These are phyloP conservation scores for Agrochola macilenta DNA, from an alignment of 2,888 invertebrate species.

Conservation along the genomic window DNA sequence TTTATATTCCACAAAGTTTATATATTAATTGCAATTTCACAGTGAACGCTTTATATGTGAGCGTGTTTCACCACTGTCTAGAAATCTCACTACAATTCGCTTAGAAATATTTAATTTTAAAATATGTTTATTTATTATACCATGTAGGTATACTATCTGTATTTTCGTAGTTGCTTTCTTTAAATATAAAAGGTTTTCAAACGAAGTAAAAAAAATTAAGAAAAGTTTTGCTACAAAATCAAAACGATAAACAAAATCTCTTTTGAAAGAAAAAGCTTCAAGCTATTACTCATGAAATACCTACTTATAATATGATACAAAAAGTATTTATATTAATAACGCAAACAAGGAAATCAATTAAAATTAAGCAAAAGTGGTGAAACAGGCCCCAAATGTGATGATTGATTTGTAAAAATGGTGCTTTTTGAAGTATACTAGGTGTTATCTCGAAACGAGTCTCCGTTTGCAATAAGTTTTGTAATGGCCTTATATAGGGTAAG, in stretches of 20 bases:
- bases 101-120: neutral
- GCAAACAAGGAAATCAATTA: neutral
- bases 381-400: slow-evolving; percentile 50
- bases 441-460: slow-evolving; percentile 46
- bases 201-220: neutral
- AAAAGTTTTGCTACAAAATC: neutral
- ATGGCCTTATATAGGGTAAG: slow-evolving; percentile 59
- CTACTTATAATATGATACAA: neutral
- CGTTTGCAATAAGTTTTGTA: slow-evolving; percentile 56
- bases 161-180: neutral
- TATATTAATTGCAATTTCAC: slow-evolving; percentile 30
- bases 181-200: neutral
- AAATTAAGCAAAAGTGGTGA: slow-evolving; percentile 51
- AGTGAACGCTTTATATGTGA: slow-evolving; percentile 21
- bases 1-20: neutral
- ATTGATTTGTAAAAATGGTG: slow-evolving; percentile 65
- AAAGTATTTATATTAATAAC: neutral
- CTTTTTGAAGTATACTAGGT: slow-evolving; percentile 60
- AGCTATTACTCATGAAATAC: neutral
- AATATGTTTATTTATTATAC: neutral
- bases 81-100: slow-evolving; percentile 10
- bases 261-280: neutral
- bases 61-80: slow-evolving; percentile 51
- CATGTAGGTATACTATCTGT: neutral
- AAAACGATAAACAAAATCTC: neutral